Percentiles rank a stretch among this genome's conserved stretches.
These are phyloP conservation scores for Coregonus sp. DNA, from an alignment of 2,797 vertebrate genomes.

Conservation along the genomic window DNA sequence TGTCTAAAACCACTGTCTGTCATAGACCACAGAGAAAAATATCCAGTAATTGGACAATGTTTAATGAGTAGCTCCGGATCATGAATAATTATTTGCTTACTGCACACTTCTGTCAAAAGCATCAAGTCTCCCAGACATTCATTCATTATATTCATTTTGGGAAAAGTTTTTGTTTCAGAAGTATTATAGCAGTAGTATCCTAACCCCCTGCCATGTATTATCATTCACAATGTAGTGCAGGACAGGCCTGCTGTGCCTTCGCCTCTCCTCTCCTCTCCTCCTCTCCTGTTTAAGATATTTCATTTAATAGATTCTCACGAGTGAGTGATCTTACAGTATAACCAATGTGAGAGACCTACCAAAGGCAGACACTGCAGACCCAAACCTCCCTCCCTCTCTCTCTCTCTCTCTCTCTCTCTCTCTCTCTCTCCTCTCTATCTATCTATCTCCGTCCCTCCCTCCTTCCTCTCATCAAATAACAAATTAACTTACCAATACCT, in stretches of 20 bases:
- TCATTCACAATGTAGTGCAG: background rate
- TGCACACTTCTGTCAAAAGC: conserved; percentile 5
- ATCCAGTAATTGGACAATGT: background rate
- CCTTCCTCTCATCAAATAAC: conserved; percentile 11
- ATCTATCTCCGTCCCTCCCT: background rate
- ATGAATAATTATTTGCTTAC: background rate
- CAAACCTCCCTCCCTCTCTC: background rate
- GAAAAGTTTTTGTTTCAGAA: background rate
- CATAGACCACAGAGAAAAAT: background rate
- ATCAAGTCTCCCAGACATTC: background rate
- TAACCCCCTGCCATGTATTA: background rate
- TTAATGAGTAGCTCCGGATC: background rate
- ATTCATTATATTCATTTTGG: background rate
- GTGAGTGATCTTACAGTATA: background rate
- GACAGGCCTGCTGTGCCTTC: background rate
- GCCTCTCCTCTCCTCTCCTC: background rate
- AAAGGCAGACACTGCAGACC: background rate
- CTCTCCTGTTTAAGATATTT: background rate
- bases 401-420: background rate
- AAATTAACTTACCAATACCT: conserved; percentile 11
- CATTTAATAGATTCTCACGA: background rate
- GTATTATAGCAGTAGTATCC: background rate
- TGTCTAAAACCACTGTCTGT: background rate
- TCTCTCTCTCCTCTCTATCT: background rate
- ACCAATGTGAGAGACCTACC: background rate